Base-by-base conservation (phyloP, 2,797 vertebrate genomes). In the Leptoclinus maculatus region DNA sequence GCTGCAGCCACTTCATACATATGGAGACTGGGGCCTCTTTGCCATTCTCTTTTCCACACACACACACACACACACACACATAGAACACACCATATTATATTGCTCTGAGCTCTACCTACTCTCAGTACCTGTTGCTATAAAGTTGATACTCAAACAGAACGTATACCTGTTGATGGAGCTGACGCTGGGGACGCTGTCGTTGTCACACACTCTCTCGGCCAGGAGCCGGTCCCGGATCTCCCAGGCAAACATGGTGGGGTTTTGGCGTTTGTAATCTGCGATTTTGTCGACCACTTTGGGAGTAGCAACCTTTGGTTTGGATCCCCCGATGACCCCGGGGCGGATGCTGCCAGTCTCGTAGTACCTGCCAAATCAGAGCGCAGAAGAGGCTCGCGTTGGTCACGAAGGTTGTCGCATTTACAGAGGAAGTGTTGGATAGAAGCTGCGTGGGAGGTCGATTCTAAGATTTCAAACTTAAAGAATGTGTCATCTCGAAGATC, bases 241-340 rank as follows among this genome's bases (percentile, higher is more conserved):
- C 98, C 98, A 99, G 95, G 98, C 98, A 96, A 99, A 99, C 98
- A 99, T 99, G 94, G 98, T 99, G 89, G 98, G 98, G 87, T 99
- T 99, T 96, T 99, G 98, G 92, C 98, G 98, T 92, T 99, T 99
- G 95, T 99, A 99, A 88, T 99, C 98, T 12, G 98, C 98, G 3
- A 99, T 99, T 95, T 99, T 99, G 90, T 99, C 98, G 17, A 99
- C 98, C 85, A 99, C 98, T 97, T 99, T 99, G 95, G 98, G 98
- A 82, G 98, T 99, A 96, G 98, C 98, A 67, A 99, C 98, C 97
- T 99, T 99, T 97, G 98, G 98, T 96, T 99, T 99, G 92, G 98
- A 99, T 94, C 98, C 98, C 93, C 98, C 98, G 81, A 99, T 99
- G 85, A 99, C 98, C 83, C 98, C 98, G 74, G 98, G 98, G 85